phyloP scores from a whole-genome alignment of 1,140 invertebrate genomes.

The Arctopsyche grandis region DNA sequence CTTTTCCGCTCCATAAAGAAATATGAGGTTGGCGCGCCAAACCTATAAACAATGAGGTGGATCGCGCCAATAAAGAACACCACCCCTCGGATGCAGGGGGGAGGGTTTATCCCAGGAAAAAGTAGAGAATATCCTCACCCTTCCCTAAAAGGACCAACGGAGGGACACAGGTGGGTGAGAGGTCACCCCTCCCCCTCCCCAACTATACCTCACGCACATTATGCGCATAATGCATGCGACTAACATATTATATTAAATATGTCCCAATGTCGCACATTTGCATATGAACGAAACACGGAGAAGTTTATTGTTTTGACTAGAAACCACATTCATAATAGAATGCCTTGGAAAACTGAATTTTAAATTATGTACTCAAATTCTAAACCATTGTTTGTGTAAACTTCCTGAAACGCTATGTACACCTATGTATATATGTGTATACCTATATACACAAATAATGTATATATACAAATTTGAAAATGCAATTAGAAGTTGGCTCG shows the following conservation, averaged over 20 bases:
- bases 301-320: no score
- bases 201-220: conserved; percentile 4
- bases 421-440: no score
- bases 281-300: not conserved
- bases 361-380: no score
- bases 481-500: no score
- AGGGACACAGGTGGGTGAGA: not conserved
- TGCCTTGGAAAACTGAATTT: no score
- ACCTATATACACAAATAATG: no score
- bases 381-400: no score
- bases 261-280: not conserved
- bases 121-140: not conserved
- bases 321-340: no score
- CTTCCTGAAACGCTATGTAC: no score
- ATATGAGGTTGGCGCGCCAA: conserved; percentile 41
- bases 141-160: not conserved
- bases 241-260: conserved; percentile 28
- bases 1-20: conserved; percentile 46
- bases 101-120: not conserved
- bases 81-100: not conserved
- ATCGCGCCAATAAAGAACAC: conserved; percentile 30
- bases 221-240: conserved; percentile 30
- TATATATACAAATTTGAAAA: no score
- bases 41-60: conserved; percentile 43
- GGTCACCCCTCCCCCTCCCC: not conserved